These are phyloP conservation scores for Xiphydria camelus DNA, from an alignment of 2,888 invertebrate genomes.

Conservation along the genomic window DNA sequence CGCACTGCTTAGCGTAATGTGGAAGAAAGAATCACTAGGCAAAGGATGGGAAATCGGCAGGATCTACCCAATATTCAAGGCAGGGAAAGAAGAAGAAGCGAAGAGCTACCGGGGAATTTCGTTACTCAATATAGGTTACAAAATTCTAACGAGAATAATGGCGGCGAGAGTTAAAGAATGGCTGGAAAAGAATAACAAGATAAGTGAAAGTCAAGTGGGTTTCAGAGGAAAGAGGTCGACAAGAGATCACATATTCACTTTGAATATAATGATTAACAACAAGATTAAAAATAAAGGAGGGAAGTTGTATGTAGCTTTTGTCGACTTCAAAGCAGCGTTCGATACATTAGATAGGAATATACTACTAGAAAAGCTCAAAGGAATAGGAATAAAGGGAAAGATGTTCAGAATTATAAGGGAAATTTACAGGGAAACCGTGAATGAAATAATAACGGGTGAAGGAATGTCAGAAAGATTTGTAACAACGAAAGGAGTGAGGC, in stretches of 20 bases:
- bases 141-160: conserved; percentile 7
- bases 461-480: conserved; percentile 18
- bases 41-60: conserved; percentile 13
- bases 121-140: conserved; percentile 10
- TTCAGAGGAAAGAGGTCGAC: conserved; percentile 19
- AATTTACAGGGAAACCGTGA: conserved; percentile 12
- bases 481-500: conserved; percentile 17
- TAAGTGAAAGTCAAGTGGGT: conserved; percentile 22
- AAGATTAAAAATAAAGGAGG: conserved; percentile 12
- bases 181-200: conserved; percentile 10
- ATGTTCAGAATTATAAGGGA: conserved; percentile 16
- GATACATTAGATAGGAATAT: conserved; percentile 21
- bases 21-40: conserved; percentile 5
- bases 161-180: conserved; percentile 4
- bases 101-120: conserved; percentile 13
- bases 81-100: background rate
- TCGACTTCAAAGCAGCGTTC: conserved; percentile 23
- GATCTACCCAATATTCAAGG: conserved; percentile 10
- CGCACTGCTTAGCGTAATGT: conserved; percentile 1
- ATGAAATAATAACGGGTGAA: conserved; percentile 14
- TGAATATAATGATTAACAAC: conserved; percentile 12
- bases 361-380: conserved; percentile 17
- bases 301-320: conserved; percentile 16
- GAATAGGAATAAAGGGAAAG: conserved; percentile 15
- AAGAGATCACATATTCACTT: conserved; percentile 19